Conservation (phyloP, 2,797 vertebrate species). For the Natrix natrix region DNA sequence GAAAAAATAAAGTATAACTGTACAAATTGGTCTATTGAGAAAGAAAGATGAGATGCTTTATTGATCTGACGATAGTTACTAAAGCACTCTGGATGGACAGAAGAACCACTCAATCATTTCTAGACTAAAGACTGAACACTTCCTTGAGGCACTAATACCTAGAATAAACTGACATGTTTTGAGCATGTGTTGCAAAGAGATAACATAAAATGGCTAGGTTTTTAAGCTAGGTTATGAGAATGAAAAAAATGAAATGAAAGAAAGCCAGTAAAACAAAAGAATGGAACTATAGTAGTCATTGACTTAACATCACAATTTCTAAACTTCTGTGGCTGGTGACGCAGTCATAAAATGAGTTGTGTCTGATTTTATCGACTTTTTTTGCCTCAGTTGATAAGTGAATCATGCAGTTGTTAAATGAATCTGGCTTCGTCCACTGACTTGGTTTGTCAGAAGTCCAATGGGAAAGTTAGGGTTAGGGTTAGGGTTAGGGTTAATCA, state of each 20-base stretch:
- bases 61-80: background rate
- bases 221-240: background rate
- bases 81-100: background rate
- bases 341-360: too few species aligned
- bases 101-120: background rate
- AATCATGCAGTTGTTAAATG: background rate
- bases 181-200: background rate
- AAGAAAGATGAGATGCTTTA: background rate
- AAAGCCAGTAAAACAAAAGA: background rate
- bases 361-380: background rate
- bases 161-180: background rate
- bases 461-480: background rate
- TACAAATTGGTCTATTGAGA: background rate
- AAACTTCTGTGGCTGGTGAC: background rate
- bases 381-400: background rate
- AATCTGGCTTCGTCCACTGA: background rate
- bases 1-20: background rate
- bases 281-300: background rate
- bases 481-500: too few species aligned
- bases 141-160: background rate
- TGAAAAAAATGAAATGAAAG: background rate
- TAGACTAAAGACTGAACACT: background rate
- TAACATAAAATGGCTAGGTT: background rate
- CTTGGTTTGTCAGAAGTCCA: background rate
- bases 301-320: background rate